A percentile compares a stretch with the other conserved stretches of the same genome.
These are phyloP conservation scores for Neosalanx taihuensis DNA, from an alignment of 2,797 vertebrate genomes.

Conservation along the genomic window DNA sequence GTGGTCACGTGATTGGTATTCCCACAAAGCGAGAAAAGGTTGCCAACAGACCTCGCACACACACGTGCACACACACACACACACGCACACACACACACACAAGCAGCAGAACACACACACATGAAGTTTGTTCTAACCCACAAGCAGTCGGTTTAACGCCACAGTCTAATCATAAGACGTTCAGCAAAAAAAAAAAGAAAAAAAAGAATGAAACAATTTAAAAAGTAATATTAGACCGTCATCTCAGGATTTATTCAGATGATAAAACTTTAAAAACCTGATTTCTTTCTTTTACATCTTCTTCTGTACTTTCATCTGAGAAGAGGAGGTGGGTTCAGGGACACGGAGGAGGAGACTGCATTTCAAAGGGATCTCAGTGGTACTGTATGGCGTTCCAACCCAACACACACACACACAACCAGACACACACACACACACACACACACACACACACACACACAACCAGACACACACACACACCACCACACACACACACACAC, in stretches of 20 bases:
- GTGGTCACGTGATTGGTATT: background rate
- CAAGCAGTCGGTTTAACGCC: too few relatives aligned
- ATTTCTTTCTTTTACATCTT: background rate
- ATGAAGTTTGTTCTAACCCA: background rate
- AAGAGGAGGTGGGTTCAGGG: background rate
- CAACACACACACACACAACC: slow-evolving; percentile 6
- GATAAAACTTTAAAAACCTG: background rate
- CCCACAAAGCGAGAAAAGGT: slow-evolving; percentile 18
- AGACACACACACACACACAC: background rate
- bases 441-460: background rate
- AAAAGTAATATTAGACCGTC: background rate
- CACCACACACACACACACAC: background rate
- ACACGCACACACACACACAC: slow-evolving; percentile 2
- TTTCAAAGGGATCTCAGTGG: slow-evolving; percentile 29
- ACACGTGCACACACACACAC: background rate
- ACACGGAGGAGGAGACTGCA: background rate
- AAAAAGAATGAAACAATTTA: background rate
- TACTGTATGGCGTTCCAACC: background rate
- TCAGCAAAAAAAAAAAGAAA: too few relatives aligned
- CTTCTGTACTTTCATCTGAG: background rate
- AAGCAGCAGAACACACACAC: background rate
- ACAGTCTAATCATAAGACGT: too few relatives aligned
- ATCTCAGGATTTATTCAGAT: background rate
- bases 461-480: background rate
- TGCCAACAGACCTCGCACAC: background rate